phyloP scores from a whole-genome alignment of 1,140 invertebrate species.

The Meloidogyne exigua region DNA sequence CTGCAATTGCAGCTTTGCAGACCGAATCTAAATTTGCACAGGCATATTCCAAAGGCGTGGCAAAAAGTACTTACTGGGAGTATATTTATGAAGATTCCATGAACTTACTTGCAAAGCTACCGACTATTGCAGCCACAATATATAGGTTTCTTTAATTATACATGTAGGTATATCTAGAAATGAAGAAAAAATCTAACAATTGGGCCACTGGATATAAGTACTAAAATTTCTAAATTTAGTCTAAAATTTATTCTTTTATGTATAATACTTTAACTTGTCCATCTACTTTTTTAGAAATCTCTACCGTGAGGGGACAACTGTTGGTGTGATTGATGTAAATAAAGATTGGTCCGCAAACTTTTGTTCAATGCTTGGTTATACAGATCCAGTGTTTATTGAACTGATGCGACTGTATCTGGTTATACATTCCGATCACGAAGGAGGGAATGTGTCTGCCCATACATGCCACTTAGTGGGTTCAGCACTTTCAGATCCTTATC shows the following conservation, averaged over 20 bases:
- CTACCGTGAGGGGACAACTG: slow-evolving; percentile 79
- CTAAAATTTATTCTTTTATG: too few relatives aligned
- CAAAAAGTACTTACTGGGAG: slow-evolving; percentile 86
- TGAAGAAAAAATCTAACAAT: neutral
- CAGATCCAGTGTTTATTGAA: slow-evolving; percentile 81
- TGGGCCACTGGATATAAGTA: neutral
- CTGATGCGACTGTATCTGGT: slow-evolving; percentile 90
- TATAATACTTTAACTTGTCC: neutral
- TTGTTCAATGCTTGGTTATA: slow-evolving; percentile 84
- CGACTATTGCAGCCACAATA: slow-evolving; percentile 88
- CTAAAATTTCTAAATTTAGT: too few relatives aligned
- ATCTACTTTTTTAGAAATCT: slow-evolving; percentile 72
- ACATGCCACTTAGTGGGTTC: slow-evolving; percentile 90
- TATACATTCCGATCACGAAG: slow-evolving; percentile 74
- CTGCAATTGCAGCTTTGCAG: slow-evolving; percentile 85
- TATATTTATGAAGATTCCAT: slow-evolving; percentile 81
- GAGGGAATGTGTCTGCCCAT: slow-evolving; percentile 89
- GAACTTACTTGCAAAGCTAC: slow-evolving; percentile 92
- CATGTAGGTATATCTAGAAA: too few relatives aligned
- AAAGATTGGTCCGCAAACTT: slow-evolving; percentile 95
- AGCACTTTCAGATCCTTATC: slow-evolving; percentile 84
- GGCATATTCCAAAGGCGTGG: slow-evolving; percentile 81
- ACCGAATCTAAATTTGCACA: slow-evolving; percentile 89
- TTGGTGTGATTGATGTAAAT: slow-evolving; percentile 80
- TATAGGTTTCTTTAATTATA: slow-evolving; percentile 69